A percentile compares a stretch with the other conserved stretches of the same genome.
Conservation (phyloP, 2,113 vertebrate genomes). For the Spizaetus ornatus region DNA sequence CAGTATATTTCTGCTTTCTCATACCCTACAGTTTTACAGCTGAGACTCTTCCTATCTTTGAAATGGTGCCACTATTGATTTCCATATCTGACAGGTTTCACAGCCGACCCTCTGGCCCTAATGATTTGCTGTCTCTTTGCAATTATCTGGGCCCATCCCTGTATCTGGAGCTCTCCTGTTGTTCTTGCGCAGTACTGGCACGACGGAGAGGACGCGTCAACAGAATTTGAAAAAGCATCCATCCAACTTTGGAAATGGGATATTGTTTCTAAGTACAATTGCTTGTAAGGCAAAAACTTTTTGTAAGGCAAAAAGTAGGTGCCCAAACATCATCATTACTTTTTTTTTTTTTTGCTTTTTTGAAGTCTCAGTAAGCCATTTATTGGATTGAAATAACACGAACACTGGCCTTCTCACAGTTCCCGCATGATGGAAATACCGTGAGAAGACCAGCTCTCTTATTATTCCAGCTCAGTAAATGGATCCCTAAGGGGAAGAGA, state of each 20-base stretch:
- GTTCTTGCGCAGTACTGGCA: neutral
- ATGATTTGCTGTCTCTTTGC: neutral
- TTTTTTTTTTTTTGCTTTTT: neutral
- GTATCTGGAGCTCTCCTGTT: neutral
- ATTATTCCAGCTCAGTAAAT: neutral
- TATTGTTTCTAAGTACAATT: too few species aligned
- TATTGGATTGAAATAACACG: neutral
- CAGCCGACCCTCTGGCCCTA: neutral
- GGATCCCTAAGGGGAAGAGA: neutral
- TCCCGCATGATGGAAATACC: neutral
- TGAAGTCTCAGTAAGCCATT: neutral
- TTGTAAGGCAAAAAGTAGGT: neutral
- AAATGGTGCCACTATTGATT: neutral
- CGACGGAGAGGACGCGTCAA: accelerated
- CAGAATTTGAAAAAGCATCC: neutral
- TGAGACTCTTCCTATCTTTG: neutral
- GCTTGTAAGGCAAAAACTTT: neutral
- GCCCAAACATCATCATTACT: neutral
- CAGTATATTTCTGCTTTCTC: neutral
- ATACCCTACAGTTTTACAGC: neutral
- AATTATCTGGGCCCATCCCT: neutral
- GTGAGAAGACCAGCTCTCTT: neutral
- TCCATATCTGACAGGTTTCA: neutral
- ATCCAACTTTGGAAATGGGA: neutral
- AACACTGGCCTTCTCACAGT: neutral